Evolutionary conservation across 2,888 invertebrate species (phyloP).

Genomic region (Blomia tropicalis): DNA sequence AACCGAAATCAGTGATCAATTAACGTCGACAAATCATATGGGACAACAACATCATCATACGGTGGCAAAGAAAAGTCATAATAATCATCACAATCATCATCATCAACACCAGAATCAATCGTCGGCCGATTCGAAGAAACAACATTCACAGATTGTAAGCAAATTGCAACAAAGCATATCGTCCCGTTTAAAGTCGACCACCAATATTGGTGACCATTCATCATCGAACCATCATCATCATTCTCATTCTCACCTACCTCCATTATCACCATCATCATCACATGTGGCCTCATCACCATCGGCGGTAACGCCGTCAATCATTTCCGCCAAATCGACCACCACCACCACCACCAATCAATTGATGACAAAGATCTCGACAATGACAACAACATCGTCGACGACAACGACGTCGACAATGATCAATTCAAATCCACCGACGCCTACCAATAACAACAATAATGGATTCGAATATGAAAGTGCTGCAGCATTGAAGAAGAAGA

Average conservation of each 20-base stretch:
- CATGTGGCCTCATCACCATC: neutral
- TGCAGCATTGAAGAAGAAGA: neutral
- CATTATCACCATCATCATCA: neutral
- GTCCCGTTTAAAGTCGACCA: neutral
- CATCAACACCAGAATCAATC: neutral
- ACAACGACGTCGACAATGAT: too few species aligned
- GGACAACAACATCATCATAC: neutral
- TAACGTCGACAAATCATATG: neutral
- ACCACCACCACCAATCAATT: too few species aligned
- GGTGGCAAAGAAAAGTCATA: neutral
- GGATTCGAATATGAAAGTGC: neutral
- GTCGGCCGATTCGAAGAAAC: neutral
- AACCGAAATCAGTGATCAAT: neutral
- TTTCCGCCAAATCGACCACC: neutral
- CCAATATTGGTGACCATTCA: neutral
- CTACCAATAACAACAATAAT: neutral
- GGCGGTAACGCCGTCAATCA: neutral
- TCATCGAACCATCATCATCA: neutral
- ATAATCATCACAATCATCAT: neutral
- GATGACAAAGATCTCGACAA: slow-evolving; percentile 4
- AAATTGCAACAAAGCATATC: slow-evolving; percentile 12
- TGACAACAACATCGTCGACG: neutral
- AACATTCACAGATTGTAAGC: slow-evolving; percentile 3
- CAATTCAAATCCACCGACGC: neutral
- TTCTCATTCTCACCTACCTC: slow-evolving; percentile 7